Evolutionary conservation across 1,140 invertebrate genomes (phyloP).

Genomic region (Mya arenaria): DNA sequence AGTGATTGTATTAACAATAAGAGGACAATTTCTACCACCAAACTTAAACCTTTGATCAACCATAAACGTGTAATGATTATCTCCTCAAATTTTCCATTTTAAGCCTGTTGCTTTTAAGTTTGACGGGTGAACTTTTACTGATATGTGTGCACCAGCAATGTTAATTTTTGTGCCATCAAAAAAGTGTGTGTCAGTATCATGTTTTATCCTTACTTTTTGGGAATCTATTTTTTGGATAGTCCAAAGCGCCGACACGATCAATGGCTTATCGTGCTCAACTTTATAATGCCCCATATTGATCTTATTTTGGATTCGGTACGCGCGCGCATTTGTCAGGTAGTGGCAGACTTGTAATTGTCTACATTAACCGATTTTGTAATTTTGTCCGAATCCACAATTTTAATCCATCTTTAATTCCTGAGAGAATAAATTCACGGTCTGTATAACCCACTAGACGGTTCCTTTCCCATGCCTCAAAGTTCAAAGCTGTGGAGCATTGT

Average conservation of each 20-base stretch:
- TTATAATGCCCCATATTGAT: neutral
- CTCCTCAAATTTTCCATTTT: neutral
- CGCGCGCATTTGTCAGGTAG: neutral
- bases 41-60: neutral
- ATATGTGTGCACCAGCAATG: neutral
- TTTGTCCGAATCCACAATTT: neutral
- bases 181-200: neutral
- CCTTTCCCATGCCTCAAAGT: neutral
- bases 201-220: neutral
- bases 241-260: neutral
- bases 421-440: neutral
- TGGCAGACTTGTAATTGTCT: neutral
- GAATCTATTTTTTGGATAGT: neutral
- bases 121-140: neutral
- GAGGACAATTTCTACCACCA: neutral
- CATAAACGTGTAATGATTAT: neutral
- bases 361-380: too few relatives aligned
- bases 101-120: neutral
- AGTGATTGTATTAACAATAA: neutral
- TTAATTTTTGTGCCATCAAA: conserved; percentile 4
- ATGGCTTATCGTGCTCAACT: too few relatives aligned
- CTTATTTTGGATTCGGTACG: neutral
- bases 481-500: neutral
- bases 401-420: neutral
- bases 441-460: neutral